Evolutionary conservation across 2,113 vertebrate species (phyloP), one percentile per base, ranked within the genome.

Genomic region (Prionailurus viverrinus): DNA sequence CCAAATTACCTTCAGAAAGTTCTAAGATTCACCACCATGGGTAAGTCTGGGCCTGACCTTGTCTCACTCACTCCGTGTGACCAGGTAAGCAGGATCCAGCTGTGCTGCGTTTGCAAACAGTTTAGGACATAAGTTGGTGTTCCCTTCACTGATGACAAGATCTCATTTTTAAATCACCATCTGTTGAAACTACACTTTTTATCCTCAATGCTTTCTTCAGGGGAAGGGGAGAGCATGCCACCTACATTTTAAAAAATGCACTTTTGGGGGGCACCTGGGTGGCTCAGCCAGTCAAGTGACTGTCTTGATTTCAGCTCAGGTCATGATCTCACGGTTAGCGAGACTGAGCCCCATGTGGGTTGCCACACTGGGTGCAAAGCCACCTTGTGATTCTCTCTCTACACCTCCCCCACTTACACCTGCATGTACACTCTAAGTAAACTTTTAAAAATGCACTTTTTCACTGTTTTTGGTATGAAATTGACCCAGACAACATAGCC

Each of bases 141-240:
- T 88, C 16, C 63, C 58, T 29, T 76, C 48, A 82, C 63, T 87
- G 41, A 69, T 51, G 58, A 41, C 19, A 73, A 15, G 39, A 92
- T 18, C 61, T 21, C 45, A 95, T 87, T 48, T 55, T 93, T 53
- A 83, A 97, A 89, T 61, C 58, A 61, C 58, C 58, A 61, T 25
- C 41, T 89, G 14, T 95, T 95, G 76, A 41, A 90, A 76, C 23
- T 29, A 31, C 19, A 83, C 2, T 84, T 88, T 83, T 73, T 29
- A 66, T 39, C 11, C 25, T 96, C 61, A 51, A 31, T 11, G 13
- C 13, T 94, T n/a, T 84, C 71, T 86, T 65, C 36, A 86, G 18
- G 18, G n/a, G 10, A 58, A 78, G 31, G 9, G 13, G 39, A 0
- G 41, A 10, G 6, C 7, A 53, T 29, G 45, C 58, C 53, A 71